phyloP scores from a whole-genome alignment of 2,797 vertebrate species.

The Melanotaenia pygmaea region DNA sequence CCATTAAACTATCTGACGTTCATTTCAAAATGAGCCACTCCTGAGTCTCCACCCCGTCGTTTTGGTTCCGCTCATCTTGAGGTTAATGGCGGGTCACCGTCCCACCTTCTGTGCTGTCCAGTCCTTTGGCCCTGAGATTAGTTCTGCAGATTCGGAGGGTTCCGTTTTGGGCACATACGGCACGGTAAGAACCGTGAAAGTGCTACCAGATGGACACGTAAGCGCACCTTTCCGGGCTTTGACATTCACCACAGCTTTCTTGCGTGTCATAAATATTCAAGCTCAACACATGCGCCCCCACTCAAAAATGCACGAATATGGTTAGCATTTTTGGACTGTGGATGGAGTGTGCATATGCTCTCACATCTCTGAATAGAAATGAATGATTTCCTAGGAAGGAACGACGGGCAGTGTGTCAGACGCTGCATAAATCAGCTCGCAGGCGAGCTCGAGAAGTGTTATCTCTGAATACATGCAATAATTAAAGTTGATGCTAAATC shows the following conservation, averaged over 20 bases:
- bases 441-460: constrained; percentile 58
- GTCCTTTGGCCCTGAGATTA: constrained; percentile 68
- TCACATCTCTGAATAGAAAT: constrained; percentile 62
- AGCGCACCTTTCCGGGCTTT: constrained; percentile 77
- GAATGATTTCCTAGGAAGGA: constrained; percentile 33
- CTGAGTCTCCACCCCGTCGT: constrained; percentile 44
- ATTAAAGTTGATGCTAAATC: constrained; percentile 74
- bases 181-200: constrained; percentile 77
- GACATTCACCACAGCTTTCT: constrained; percentile 64
- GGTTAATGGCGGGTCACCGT: constrained; percentile 78
- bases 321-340: constrained; percentile 46
- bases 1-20: constrained; percentile 16
- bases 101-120: constrained; percentile 65
- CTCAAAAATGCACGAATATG: constrained; percentile 63
- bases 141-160: constrained; percentile 75
- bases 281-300: constrained; percentile 72
- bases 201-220: constrained; percentile 81
- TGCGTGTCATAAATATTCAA: constrained; percentile 81
- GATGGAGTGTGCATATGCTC: constrained; percentile 52
- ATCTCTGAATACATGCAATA: constrained; percentile 70
- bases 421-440: constrained; percentile 65
- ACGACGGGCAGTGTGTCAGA: constrained; percentile 48
- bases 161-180: constrained; percentile 72
- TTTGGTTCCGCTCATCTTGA: constrained; percentile 69
- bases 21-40: constrained; percentile 50